These are phyloP conservation scores for Xylota sylvarum DNA, from an alignment of 2,888 invertebrate genomes.

Conservation along the genomic window DNA sequence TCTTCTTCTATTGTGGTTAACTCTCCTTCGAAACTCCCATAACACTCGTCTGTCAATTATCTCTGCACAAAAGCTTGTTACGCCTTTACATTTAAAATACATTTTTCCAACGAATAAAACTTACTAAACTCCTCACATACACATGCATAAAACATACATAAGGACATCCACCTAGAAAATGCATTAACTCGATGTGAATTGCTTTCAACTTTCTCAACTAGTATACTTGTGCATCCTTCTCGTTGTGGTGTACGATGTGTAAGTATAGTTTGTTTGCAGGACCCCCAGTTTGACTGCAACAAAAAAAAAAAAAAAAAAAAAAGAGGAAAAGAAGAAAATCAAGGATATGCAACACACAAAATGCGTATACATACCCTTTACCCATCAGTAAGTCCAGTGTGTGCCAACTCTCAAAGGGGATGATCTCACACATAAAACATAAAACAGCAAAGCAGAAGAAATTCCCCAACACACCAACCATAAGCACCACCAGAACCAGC, in stretches of 20 bases:
- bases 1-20: background rate
- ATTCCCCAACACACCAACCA: conserved; percentile 29
- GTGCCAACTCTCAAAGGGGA: conserved; percentile 4
- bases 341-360: conserved; percentile 16
- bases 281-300: background rate
- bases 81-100: conserved; percentile 34
- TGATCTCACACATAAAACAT: conserved; percentile 21
- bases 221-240: conserved; percentile 29
- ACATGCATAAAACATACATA: background rate
- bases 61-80: conserved; percentile 42
- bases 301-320: too few species aligned
- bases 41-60: conserved; percentile 84
- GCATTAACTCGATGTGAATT: conserved; percentile 77
- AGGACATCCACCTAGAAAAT: conserved; percentile 6
- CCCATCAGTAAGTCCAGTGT: background rate
- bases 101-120: conserved; percentile 55
- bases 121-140: conserved; percentile 13
- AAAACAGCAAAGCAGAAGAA: background rate
- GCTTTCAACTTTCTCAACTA: conserved; percentile 65
- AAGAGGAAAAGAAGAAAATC: too few species aligned
- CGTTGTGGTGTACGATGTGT: background rate
- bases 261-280: background rate
- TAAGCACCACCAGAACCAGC: background rate
- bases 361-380: conserved; percentile 27
- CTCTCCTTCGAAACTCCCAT: conserved; percentile 80